These are phyloP conservation scores for Argyrosomus japonicus DNA, from an alignment of 2,113 vertebrate species.

Conservation along the genomic window DNA sequence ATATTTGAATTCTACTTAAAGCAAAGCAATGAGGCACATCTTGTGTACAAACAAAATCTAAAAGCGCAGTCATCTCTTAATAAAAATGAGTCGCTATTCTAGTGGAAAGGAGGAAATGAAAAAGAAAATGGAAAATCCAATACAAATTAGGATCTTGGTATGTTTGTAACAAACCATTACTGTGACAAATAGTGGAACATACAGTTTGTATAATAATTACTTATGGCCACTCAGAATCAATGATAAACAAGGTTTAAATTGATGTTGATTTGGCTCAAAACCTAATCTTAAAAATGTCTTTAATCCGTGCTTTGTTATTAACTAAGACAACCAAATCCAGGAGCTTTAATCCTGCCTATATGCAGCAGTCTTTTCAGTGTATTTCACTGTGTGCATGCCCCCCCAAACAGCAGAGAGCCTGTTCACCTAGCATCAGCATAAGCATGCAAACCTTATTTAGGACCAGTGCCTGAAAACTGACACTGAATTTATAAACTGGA, in stretches of 20 bases:
- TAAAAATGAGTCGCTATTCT: conserved; percentile 35
- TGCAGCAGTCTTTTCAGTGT: neutral
- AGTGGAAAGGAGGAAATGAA: conserved; percentile 51
- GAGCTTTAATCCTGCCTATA: neutral
- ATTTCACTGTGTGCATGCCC: neutral
- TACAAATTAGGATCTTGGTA: conserved; percentile 34
- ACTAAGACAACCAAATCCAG: neutral
- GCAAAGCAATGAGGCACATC: conserved; percentile 24
- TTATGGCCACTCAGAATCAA: neutral
- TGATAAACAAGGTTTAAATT: neutral
- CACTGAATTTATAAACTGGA: conserved; percentile 55
- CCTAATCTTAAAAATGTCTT: neutral
- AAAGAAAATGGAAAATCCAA: conserved; percentile 52
- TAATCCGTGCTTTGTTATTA: conserved; percentile 14
- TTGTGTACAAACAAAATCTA: conserved; percentile 40
- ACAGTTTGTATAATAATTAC: neutral
- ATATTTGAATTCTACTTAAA: conserved; percentile 21
- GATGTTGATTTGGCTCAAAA: neutral
- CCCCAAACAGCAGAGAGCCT: neutral
- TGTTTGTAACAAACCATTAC: conserved; percentile 20
- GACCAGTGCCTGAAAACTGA: conserved; percentile 43
- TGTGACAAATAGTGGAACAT: neutral
- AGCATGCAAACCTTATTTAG: conserved; percentile 48
- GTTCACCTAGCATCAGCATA: conserved; percentile 25
- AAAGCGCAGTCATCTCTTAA: conserved; percentile 13